These are phyloP conservation scores for Pseudomyrmex gracilis DNA, from an alignment of 1,140 invertebrate genomes.

Conservation along the genomic window DNA sequence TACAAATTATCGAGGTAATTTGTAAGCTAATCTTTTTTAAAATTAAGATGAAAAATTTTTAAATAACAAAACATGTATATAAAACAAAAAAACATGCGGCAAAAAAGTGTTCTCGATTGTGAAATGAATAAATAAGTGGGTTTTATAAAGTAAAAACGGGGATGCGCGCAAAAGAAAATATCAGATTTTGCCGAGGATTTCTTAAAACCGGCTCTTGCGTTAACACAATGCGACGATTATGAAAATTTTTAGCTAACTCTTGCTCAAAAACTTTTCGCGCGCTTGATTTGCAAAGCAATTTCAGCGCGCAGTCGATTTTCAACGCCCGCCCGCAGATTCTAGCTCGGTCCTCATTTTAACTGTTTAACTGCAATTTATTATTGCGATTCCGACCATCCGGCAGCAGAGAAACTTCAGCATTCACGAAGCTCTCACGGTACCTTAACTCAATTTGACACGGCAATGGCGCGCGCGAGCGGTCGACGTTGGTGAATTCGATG, in stretches of 20 bases:
- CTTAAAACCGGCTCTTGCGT: background rate
- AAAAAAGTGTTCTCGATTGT: background rate
- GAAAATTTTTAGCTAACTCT: slow-evolving; percentile 40
- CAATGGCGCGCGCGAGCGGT: background rate
- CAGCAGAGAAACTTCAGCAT: background rate
- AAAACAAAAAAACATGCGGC: background rate
- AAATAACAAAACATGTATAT: background rate
- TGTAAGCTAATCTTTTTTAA: background rate
- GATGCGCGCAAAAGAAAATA: background rate
- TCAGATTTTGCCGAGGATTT: slow-evolving; percentile 4
- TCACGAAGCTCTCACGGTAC: slow-evolving; percentile 5
- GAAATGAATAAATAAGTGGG: too few relatives aligned
- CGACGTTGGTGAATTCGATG: slow-evolving; percentile 29
- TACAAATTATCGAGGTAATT: background rate
- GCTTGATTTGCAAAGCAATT: slow-evolving; percentile 23
- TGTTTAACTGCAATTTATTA: slow-evolving; percentile 47
- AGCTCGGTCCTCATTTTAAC: slow-evolving; percentile 22
- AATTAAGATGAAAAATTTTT: background rate
- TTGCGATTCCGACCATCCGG: slow-evolving; percentile 14
- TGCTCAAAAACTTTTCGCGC: background rate
- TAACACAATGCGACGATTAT: slow-evolving; percentile 4
- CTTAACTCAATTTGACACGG: slow-evolving; percentile 56
- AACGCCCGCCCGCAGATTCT: background rate
- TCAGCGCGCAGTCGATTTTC: slow-evolving; percentile 22
- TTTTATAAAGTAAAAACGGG: background rate